Base-by-base conservation (phyloP, 2,797 vertebrate species). In the Arrhamphus sclerolepis region DNA sequence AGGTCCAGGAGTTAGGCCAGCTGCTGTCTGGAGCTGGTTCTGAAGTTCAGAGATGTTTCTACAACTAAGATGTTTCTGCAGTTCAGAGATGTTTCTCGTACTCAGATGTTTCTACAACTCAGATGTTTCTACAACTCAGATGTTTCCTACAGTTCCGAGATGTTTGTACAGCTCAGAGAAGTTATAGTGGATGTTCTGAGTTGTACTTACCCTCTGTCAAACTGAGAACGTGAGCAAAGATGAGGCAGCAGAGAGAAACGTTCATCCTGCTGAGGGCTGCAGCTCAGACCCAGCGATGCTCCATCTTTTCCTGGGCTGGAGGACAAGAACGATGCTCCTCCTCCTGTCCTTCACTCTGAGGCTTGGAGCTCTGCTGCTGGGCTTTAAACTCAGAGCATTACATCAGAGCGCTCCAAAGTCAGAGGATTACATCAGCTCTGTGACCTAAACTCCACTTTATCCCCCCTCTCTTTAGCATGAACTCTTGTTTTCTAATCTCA, bases 351-450 rank as follows among this genome's bases (percentile, higher is more conserved):
- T 20, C 18, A 10, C n/a, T 43, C 53, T 56, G 53, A 56, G 40
- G 53, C 53, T 44, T 20, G 53, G 24, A 43, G 34, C 34, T 42
- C 18, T 19, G 52, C 31, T 26, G 40, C 40, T 8, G 21, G 53
- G 34, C 34, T 38, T 38, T 38, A 38, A 38, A 13, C 13, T 38
- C 34, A 14, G 13, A 38, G 5, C 11, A 16, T 38, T 38, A 38
- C 34, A 5, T 38, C 34, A 38, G 34, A 38, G 3, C 34, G 2
- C 34, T 38, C 34, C 43, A 56, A 29, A 43, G 19, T 31, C 40
- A 18, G 24, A 8, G 53, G 40, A 44, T 56, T 56, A 56, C 40
- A 20, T 22, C 53, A 56, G 53, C 53, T 41, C n/a, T 38, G 18
- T 44, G 42, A 18, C 18, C 42, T 19, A 20, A 44, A 44, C 42